phyloP scores from a whole-genome alignment of 2,797 vertebrate genomes.

The Macropodus opercularis region DNA sequence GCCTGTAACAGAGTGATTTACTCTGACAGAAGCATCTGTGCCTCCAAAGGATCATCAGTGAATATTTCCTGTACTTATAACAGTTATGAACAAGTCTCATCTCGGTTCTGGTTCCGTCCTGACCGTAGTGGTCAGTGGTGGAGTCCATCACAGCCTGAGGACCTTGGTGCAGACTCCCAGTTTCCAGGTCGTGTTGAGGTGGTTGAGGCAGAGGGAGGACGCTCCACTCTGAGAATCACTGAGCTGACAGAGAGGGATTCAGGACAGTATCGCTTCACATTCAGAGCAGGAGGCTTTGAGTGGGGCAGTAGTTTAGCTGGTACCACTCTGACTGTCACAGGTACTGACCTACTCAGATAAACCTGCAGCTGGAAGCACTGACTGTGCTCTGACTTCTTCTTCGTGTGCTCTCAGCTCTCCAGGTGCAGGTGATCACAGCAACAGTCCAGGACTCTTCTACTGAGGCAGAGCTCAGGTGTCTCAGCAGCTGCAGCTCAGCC shows the following conservation, averaged over 20 bases:
- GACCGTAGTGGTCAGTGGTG: accelerated
- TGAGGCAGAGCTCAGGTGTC: slow-evolving; percentile 4
- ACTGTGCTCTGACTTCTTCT: too few relatives aligned
- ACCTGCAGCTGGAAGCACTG: too few relatives aligned
- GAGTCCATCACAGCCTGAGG: not conserved
- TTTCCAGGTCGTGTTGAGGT: slow-evolving; percentile 27
- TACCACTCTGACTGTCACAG: slow-evolving; percentile 38
- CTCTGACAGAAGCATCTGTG: slow-evolving; percentile 33
- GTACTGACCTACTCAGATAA: slow-evolving; percentile 9
- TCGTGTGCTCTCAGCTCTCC: not conserved
- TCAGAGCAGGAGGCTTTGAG: not conserved
- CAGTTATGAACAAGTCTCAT: accelerated
- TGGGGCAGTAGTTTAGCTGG: not conserved
- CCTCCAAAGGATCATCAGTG: slow-evolving; percentile 42
- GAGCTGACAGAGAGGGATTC: slow-evolving; percentile 36
- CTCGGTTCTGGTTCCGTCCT: slow-evolving; percentile 40
- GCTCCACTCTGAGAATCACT: slow-evolving; percentile 21
- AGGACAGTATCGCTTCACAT: slow-evolving; percentile 13
- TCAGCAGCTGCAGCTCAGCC: slow-evolving; percentile 8
- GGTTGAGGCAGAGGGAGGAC: accelerated
- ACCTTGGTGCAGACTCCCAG: not conserved
- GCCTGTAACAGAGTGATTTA: slow-evolving; percentile 38
- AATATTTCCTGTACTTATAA: slow-evolving; percentile 24
- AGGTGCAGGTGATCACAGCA: slow-evolving; percentile 6
- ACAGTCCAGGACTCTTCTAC: not conserved